Percentiles rank a stretch among this genome's conserved stretches.
These are phyloP conservation scores for Bombus balteatus DNA, from an alignment of 1,140 invertebrate genomes.

Conservation along the genomic window DNA sequence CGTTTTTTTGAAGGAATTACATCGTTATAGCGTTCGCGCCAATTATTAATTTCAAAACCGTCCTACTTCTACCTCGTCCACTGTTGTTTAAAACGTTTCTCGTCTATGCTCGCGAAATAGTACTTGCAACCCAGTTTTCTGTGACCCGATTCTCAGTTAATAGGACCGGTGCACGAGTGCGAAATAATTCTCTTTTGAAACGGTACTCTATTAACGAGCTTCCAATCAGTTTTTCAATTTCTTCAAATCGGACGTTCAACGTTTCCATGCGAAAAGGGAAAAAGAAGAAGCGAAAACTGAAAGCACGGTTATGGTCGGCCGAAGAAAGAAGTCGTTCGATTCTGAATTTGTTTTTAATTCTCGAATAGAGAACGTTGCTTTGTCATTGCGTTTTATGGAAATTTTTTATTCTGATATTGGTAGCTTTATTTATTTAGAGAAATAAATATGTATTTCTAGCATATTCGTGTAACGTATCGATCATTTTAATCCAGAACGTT, in stretches of 20 bases:
- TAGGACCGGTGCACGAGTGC: slow-evolving; percentile 28
- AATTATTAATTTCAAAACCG: slow-evolving; percentile 31
- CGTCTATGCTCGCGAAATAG: slow-evolving; percentile 24
- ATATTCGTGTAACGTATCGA: background rate
- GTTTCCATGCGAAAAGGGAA: background rate
- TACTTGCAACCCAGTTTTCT: slow-evolving; percentile 38
- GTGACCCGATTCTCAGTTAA: slow-evolving; percentile 40
- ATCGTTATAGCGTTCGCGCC: background rate
- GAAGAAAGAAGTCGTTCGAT: background rate
- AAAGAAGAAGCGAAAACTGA: background rate
- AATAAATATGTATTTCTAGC: background rate
- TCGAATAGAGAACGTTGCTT: background rate
- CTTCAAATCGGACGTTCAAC: background rate
- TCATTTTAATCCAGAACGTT: background rate
- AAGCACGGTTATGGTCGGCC: background rate
- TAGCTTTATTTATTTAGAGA: background rate
- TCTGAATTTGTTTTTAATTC: background rate
- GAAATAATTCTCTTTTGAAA: slow-evolving; percentile 38
- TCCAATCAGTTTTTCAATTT: slow-evolving; percentile 31
- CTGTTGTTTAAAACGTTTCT: slow-evolving; percentile 28
- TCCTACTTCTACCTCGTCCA: background rate
- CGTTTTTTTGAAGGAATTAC: background rate
- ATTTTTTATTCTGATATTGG: background rate
- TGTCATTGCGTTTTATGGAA: background rate
- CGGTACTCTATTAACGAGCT: slow-evolving; percentile 34